phyloP scores from a whole-genome alignment of 2,888 invertebrate genomes.

The Pherbina coryleti region DNA sequence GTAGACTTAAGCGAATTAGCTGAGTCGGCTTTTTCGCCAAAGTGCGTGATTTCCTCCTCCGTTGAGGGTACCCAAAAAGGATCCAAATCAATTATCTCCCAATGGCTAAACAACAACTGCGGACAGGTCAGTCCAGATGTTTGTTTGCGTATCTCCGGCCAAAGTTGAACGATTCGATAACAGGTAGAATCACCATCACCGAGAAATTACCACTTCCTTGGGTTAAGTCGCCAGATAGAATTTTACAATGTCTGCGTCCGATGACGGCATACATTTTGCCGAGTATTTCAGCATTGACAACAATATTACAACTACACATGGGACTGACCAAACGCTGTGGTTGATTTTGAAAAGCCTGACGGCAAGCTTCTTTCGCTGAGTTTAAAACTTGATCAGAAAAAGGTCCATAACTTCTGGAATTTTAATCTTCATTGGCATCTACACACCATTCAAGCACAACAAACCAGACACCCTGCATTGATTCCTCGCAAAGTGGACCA shows the following conservation, averaged over 20 bases:
- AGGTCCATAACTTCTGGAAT: slow-evolving; percentile 67
- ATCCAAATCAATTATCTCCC: too few species aligned
- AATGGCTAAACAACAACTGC: too few species aligned
- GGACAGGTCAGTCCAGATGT: too few species aligned
- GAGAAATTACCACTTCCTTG: slow-evolving; percentile 92
- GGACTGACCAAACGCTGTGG: too few species aligned
- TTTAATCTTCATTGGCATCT: slow-evolving; percentile 67
- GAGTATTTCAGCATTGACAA: too few species aligned
- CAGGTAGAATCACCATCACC: slow-evolving; percentile 91
- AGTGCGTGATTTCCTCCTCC: slow-evolving; percentile 92
- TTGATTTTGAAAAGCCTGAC: slow-evolving; percentile 89
- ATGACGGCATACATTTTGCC: too few species aligned
- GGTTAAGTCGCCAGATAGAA: slow-evolving; percentile 90
- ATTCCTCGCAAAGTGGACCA: slow-evolving; percentile 97
- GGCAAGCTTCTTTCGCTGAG: slow-evolving; percentile 89
- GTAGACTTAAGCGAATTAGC: slow-evolving; percentile 88
- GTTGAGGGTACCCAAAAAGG: slow-evolving; percentile 96
- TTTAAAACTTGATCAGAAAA: slow-evolving; percentile 86
- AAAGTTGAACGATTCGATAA: slow-evolving; percentile 96
- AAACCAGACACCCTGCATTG: slow-evolving; percentile 95
- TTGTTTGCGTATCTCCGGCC: slow-evolving; percentile 92
- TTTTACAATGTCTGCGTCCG: too few species aligned
- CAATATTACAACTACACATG: too few species aligned
- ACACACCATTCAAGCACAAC: slow-evolving; percentile 87
- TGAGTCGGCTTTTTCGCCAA: slow-evolving; percentile 93